Conservation (phyloP, 2,888 invertebrate species). For the Neoitamus cyanurus region DNA sequence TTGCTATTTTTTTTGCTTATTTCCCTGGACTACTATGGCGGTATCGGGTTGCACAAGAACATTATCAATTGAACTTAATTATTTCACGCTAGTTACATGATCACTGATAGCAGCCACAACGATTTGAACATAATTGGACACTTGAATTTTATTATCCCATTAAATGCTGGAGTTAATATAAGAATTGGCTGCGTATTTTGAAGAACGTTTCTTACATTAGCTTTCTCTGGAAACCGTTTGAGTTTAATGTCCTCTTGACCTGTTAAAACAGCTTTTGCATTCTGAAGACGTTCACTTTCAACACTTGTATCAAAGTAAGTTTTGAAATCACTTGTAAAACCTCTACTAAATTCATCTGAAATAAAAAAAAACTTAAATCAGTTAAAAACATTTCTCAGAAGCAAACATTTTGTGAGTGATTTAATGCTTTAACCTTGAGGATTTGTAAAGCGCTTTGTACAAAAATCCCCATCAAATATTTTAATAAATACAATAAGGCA, state of each 20-base stretch:
- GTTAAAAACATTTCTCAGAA: background rate
- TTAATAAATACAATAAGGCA: background rate
- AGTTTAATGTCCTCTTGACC: conserved; percentile 9
- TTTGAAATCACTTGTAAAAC: conserved; percentile 30
- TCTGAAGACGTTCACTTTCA: conserved; percentile 18
- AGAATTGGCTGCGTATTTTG: too few relatives aligned
- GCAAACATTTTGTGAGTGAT: background rate
- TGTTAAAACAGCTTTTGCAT: conserved; percentile 13
- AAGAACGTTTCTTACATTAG: conserved; percentile 47
- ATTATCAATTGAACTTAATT: too few relatives aligned
- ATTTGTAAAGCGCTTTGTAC: background rate
- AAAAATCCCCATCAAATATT: background rate
- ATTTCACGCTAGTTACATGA: too few relatives aligned
- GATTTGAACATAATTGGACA: too few relatives aligned
- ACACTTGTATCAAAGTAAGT: conserved; percentile 24
- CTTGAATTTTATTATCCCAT: too few relatives aligned
- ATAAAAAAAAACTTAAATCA: background rate
- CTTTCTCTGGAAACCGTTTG: conserved; percentile 37
- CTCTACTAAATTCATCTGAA: conserved; percentile 42
- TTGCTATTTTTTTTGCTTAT: too few relatives aligned
- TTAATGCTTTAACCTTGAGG: too few relatives aligned
- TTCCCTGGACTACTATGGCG: too few relatives aligned
- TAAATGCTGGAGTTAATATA: too few relatives aligned
- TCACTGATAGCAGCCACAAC: too few relatives aligned
- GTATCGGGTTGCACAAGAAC: too few relatives aligned